These are phyloP conservation scores for Tragelaphus oryx DNA, from an alignment of 2,797 vertebrate species.

Conservation along the genomic window DNA sequence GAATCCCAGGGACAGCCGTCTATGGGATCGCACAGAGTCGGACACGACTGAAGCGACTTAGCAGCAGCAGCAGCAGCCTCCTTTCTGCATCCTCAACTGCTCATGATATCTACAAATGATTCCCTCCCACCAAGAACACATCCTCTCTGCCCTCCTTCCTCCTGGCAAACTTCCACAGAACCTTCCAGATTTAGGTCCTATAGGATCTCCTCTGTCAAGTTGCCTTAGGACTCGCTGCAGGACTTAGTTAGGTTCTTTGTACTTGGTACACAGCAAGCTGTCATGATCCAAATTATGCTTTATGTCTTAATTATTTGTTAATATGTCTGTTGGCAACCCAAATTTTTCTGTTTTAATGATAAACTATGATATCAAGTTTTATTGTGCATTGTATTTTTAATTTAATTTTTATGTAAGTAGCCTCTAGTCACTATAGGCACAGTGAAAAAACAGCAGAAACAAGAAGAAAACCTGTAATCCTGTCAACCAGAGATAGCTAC, in stretches of 20 bases:
- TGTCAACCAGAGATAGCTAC: background rate
- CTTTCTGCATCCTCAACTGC: background rate
- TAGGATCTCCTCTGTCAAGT: background rate
- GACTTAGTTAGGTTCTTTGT: background rate
- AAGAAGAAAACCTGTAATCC: background rate
- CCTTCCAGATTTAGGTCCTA: background rate
- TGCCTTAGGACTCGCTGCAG: background rate
- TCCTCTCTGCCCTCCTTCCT: background rate
- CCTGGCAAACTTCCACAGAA: background rate
- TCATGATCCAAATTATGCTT: background rate
- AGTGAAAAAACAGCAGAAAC: conserved; percentile 1
- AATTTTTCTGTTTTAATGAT: background rate
- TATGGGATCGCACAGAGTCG: too few relatives aligned
- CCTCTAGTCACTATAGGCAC: background rate
- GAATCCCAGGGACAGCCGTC: too few relatives aligned
- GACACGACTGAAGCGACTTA: too few relatives aligned
- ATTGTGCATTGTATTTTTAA: background rate
- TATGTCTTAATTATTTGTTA: background rate
- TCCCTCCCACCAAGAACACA: background rate
- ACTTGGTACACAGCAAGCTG: background rate
- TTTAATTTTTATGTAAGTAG: background rate
- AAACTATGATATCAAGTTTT: background rate
- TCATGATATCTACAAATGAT: background rate
- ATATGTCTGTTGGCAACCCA: background rate
- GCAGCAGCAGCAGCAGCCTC: background rate